Conservation (phyloP, 2,888 invertebrate genomes). For the Drosophila paramelanica region DNA sequence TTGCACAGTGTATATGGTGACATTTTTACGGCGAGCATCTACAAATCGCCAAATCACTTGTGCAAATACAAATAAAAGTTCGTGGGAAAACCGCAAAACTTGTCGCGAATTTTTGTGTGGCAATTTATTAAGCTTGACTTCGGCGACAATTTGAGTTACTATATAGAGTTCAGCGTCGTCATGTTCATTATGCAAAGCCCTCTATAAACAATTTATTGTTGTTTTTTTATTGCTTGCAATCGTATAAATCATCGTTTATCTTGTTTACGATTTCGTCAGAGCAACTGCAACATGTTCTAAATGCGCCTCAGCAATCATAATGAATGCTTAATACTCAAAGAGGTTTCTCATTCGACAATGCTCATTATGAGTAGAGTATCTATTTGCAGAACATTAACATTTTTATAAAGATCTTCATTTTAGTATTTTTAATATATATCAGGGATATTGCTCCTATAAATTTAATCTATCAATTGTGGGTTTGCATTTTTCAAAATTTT, state of each 20-base stretch:
- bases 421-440: neutral
- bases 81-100: slow-evolving; percentile 66
- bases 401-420: neutral
- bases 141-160: slow-evolving; percentile 1
- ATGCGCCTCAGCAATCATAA: slow-evolving; percentile 39
- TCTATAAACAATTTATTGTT: slow-evolving; percentile 21
- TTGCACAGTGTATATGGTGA: slow-evolving; percentile 44
- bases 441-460: too few species aligned
- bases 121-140: slow-evolving; percentile 32
- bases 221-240: slow-evolving; percentile 17
- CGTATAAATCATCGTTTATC: slow-evolving; percentile 45
- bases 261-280: slow-evolving; percentile 30
- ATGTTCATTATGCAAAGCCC: slow-evolving; percentile 50
- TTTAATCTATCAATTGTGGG: too few species aligned
- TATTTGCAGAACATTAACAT: neutral
- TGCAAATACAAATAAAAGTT: slow-evolving; percentile 41
- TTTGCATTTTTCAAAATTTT: too few species aligned
- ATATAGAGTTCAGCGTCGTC: slow-evolving; percentile 27
- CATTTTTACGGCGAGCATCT: slow-evolving; percentile 32
- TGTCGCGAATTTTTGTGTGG: slow-evolving; percentile 35
- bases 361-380: neutral
- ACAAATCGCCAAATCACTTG: slow-evolving; percentile 55
- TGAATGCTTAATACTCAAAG: slow-evolving; percentile 13
- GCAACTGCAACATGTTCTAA: slow-evolving; percentile 45
- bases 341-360: neutral